These are phyloP conservation scores for Tretioscincus oriximinensis DNA, from an alignment of 2,113 vertebrate genomes.

Conservation along the genomic window DNA sequence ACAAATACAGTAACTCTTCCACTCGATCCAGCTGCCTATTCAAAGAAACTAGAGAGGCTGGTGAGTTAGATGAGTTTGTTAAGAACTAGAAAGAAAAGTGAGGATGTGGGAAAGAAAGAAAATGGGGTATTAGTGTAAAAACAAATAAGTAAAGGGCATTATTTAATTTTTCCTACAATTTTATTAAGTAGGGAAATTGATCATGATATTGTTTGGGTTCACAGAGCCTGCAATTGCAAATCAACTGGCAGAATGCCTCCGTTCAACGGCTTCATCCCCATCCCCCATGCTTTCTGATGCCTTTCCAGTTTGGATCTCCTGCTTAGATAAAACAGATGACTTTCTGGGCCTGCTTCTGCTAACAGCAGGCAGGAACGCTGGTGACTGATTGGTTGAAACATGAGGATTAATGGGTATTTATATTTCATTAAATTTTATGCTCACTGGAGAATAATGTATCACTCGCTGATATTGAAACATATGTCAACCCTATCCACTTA, in stretches of 20 bases:
- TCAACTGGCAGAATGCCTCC: constrained; percentile 52
- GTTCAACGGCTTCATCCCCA: constrained; percentile 49
- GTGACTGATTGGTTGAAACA: constrained; percentile 91
- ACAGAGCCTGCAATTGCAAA: constrained; percentile 21
- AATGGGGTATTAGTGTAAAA: constrained; percentile 4
- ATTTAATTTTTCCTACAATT: background rate
- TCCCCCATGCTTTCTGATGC: constrained; percentile 76
- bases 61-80: too few relatives aligned
- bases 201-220: constrained; percentile 25
- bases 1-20: too few relatives aligned
- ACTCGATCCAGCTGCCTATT: too few relatives aligned
- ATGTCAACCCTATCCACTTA: constrained; percentile 96
- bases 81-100: too few relatives aligned
- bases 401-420: constrained; percentile 99
- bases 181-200: constrained; percentile 14
- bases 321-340: constrained; percentile 90
- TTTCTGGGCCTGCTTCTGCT: constrained; percentile 82
- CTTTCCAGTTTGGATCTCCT: constrained; percentile 83
- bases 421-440: constrained; percentile 97
- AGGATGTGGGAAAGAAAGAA: background rate
- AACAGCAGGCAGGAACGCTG: constrained; percentile 83
- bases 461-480: constrained; percentile 93
- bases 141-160: background rate
- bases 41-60: too few relatives aligned
- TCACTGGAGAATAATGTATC: constrained; percentile 93